phyloP scores from a whole-genome alignment of 2,888 invertebrate genomes.

The Suillia variegata region DNA sequence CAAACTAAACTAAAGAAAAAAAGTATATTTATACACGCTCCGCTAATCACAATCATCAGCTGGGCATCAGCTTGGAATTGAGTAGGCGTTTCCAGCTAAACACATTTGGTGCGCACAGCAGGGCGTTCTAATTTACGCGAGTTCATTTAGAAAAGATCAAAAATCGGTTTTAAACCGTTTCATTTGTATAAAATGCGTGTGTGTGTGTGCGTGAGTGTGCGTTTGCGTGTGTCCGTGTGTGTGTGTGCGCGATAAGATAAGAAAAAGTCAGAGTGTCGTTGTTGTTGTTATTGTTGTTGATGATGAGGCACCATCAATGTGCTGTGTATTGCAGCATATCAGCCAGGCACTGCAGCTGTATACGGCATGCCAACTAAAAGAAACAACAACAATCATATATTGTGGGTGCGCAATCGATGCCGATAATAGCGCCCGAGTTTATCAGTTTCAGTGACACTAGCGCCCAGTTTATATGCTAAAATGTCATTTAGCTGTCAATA shows the following conservation, averaged over 20 bases:
- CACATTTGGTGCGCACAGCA: neutral
- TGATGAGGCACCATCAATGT: neutral
- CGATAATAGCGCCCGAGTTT: constrained; percentile 33
- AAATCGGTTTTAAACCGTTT: too few species aligned
- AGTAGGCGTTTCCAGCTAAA: neutral
- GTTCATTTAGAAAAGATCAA: constrained; percentile 40
- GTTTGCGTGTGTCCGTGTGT: too few species aligned
- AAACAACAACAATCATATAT: neutral
- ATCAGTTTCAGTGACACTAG: constrained; percentile 37
- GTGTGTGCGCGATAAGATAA: too few species aligned
- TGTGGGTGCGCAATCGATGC: constrained; percentile 12
- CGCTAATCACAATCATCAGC: too few species aligned
- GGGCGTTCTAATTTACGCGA: constrained; percentile 47
- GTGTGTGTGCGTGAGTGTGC: neutral
- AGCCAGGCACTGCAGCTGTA: too few species aligned
- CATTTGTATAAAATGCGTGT: neutral
- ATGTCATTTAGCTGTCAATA: neutral
- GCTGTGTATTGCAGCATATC: too few species aligned
- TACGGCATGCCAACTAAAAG: too few species aligned
- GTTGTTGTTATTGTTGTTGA: too few species aligned
- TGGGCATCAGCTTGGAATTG: too few species aligned
- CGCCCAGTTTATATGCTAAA: constrained; percentile 20
- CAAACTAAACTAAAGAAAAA: too few species aligned
- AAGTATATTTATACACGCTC: too few species aligned
- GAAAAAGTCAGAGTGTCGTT: too few species aligned